Base-by-base conservation (phyloP, 2,113 vertebrate species). In the Eulemur rufifrons region DNA sequence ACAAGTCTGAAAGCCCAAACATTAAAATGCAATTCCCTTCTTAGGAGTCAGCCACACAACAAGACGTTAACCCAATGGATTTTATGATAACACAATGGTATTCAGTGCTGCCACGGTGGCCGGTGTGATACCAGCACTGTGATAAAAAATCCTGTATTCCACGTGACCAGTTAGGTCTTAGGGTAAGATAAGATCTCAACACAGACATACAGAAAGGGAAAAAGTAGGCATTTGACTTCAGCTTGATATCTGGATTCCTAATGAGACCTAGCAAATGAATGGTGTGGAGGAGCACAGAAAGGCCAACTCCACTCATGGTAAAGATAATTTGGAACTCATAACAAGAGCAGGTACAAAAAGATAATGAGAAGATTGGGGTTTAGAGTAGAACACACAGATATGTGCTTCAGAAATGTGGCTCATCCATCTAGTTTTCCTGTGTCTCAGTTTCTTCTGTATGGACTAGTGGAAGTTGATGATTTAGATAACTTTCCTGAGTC, bases 321-420 rank as follows among this genome's bases (percentile, higher is more conserved):
- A 89, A 45, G 91, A 77, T 63, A 56, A 95, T 92, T 71, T 71
- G 42, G 52, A 95, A 86, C 78, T 54, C 45, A 39, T 63, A 64
- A 92, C 15, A 77, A 76, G 8, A 93, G 27, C 29, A 93, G 47
- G 13, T 32, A 34, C 12, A 63, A 66, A 96, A 87, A 63, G 14
- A 42, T 15, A 39, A 77, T 8, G 4, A 66, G 32, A 84, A 29
- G 9, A 63, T 2, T 54, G 20, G 1, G 5, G 2, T 59, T 94
- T 69, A 59, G n/a, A 84, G 12, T 5, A 89, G 6, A 74, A 39
- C 27, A 64, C 25, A 54, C 5, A 71, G 37, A 63, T 9, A 1
- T 52, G n/a, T 68, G 20, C 47, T 74, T 87, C 27, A 64, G 42
- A 86, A 83, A 45, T 63, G n/a, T 34, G n/a, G 52, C 34, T 59